Percentiles rank a stretch among this genome's conserved stretches.
Conservation (phyloP, 2,113 vertebrate species). For the Entelurus aequoreus region DNA sequence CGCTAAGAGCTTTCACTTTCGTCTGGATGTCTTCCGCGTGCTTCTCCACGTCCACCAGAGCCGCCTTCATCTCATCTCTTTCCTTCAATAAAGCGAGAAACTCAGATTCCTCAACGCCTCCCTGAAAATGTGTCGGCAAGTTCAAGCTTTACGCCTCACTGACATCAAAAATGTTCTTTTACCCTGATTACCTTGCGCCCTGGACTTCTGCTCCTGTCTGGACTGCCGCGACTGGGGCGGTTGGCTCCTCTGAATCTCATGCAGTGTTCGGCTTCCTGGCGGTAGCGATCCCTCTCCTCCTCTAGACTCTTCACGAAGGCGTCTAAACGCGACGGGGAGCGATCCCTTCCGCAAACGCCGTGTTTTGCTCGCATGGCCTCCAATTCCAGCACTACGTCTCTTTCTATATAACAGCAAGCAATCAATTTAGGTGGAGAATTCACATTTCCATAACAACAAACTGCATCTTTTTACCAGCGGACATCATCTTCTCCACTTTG, state of each 20-base stretch:
- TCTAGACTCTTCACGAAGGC: constrained; percentile 89
- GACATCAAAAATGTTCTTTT: neutral
- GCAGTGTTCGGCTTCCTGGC: constrained; percentile 78
- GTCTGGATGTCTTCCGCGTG: constrained; percentile 87
- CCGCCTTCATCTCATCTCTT: constrained; percentile 80
- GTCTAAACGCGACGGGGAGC: constrained; percentile 88
- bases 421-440: neutral
- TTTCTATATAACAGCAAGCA: constrained; percentile 68
- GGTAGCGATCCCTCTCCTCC: constrained; percentile 90
- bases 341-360: constrained; percentile 82
- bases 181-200: constrained; percentile 26
- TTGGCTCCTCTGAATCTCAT: constrained; percentile 65
- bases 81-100: constrained; percentile 74
- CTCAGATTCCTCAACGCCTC: constrained; percentile 56
- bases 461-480: constrained; percentile 72
- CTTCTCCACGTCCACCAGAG: constrained; percentile 85
- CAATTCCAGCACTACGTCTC: constrained; percentile 84
- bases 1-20: constrained; percentile 80
- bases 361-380: constrained; percentile 84
- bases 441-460: neutral
- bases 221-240: constrained; percentile 46
- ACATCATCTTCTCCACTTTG: constrained; percentile 81
- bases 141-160: neutral
- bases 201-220: constrained; percentile 56
- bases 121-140: constrained; percentile 35